Conservation (phyloP, 2,888 invertebrate species). For the Callosobruchus maculatus region DNA sequence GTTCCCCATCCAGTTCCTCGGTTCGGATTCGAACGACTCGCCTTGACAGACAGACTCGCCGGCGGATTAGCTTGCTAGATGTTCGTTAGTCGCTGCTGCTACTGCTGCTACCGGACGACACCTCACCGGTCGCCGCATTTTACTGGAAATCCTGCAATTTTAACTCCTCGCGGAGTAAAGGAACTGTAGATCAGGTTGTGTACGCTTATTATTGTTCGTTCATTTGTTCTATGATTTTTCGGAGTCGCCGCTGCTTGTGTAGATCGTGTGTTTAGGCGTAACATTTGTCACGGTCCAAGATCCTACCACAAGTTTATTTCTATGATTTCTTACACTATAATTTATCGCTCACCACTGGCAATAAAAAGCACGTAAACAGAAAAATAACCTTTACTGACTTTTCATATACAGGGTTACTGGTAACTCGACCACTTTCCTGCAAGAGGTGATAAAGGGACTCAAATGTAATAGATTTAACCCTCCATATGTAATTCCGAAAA, state of each 20-base stretch:
- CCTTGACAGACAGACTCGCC: slow-evolving; percentile 42
- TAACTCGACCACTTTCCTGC: no score
- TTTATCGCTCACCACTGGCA: no score
- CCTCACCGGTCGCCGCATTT: neutral
- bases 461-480: no score
- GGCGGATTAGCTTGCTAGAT: slow-evolving; percentile 2
- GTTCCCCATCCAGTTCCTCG: slow-evolving; percentile 81
- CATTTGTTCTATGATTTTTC: neutral
- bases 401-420: no score
- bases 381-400: no score
- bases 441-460: no score
- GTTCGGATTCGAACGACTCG: slow-evolving; percentile 59
- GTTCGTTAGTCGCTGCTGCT: neutral
- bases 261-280: neutral
- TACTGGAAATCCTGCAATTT: neutral
- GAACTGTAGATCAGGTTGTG: neutral
- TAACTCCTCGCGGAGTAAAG: neutral
- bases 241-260: neutral
- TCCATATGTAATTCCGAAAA: no score
- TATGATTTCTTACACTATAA: no score
- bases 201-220: neutral
- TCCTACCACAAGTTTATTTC: neutral
- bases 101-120: no score
- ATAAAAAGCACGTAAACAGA: no score
- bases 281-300: neutral